These are phyloP conservation scores for Drosophila orosa DNA, from an alignment of 1,140 invertebrate genomes.

Conservation along the genomic window DNA sequence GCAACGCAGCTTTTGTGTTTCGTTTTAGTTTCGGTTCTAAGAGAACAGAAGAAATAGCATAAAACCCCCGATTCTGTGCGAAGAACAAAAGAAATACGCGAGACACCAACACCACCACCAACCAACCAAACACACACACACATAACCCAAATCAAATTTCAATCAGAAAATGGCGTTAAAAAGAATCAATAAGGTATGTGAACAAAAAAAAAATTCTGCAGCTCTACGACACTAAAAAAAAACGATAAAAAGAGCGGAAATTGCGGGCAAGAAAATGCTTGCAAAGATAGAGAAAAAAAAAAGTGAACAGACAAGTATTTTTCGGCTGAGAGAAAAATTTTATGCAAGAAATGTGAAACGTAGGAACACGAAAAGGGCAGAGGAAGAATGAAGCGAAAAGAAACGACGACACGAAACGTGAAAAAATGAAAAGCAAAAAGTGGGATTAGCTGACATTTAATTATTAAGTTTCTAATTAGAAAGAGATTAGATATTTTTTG, in stretches of 20 bases:
- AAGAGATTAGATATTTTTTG: constrained; percentile 34
- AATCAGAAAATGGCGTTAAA: constrained; percentile 94
- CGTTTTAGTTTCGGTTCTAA: constrained; percentile 59
- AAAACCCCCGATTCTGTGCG: constrained; percentile 57
- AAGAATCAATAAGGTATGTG: constrained; percentile 97
- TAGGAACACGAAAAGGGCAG: constrained; percentile 69
- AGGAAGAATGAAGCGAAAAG: constrained; percentile 76
- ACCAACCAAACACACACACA: constrained; percentile 71
- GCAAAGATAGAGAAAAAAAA: constrained; percentile 39
- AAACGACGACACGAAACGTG: constrained; percentile 78
- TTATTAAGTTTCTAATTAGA: constrained; percentile 52
- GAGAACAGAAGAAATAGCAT: constrained; percentile 17
- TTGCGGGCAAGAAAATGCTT: constrained; percentile 29
- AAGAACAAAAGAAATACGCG: constrained; percentile 74
- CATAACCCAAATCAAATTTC: constrained; percentile 83
- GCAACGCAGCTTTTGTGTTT: constrained; percentile 75
- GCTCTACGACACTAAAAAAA: constrained; percentile 27
- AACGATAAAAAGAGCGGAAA: constrained; percentile 24
- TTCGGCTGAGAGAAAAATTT: constrained; percentile 70
- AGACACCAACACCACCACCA: constrained; percentile 71
- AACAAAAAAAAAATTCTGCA: constrained; percentile 64
- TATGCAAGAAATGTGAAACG: constrained; percentile 84
- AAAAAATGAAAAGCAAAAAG: constrained; percentile 66
- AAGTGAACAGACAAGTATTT: constrained; percentile 46
- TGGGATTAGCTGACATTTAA: constrained; percentile 60